Percentiles rank a stretch among this genome's conserved stretches.
Evolutionary conservation across 2,888 invertebrate genomes (phyloP).

Genomic region (Sesia bembeciformis): DNA sequence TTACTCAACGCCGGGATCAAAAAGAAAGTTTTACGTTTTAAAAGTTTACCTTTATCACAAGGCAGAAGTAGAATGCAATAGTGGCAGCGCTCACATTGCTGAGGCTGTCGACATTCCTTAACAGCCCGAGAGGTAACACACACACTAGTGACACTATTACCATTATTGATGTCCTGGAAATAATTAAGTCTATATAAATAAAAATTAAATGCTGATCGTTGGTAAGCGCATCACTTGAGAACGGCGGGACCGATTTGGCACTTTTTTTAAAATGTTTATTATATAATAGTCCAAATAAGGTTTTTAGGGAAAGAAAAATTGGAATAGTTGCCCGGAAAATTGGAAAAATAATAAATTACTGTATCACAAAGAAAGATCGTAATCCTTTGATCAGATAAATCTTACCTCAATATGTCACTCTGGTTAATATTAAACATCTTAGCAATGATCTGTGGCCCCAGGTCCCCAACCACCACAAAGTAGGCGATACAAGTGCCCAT

Average conservation of each 20-base stretch:
- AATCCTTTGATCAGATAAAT: background rate
- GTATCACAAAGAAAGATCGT: background rate
- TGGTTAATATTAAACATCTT: conserved; percentile 83
- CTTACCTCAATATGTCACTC: conserved; percentile 77
- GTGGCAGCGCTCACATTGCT: conserved; percentile 91
- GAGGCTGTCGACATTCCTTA: conserved; percentile 92
- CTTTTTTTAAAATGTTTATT: too few relatives aligned
- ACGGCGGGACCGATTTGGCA: too few relatives aligned
- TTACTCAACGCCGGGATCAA: too few relatives aligned
- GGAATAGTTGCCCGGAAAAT: too few relatives aligned
- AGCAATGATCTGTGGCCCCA: conserved; percentile 92
- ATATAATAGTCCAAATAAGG: too few relatives aligned
- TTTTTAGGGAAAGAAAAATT: too few relatives aligned
- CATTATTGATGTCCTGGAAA: conserved; percentile 78
- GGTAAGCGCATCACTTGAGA: too few relatives aligned
- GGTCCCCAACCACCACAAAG: conserved; percentile 97
- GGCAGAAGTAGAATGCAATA: conserved; percentile 91
- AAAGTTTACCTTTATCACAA: conserved; percentile 84
- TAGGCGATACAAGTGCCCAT: conserved; percentile 97
- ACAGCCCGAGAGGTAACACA: conserved; percentile 90
- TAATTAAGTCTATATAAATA: too few relatives aligned
- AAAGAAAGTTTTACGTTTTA: too few relatives aligned
- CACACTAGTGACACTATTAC: conserved; percentile 84
- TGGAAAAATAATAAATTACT: background rate
- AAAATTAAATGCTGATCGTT: too few relatives aligned